Base-by-base conservation (phyloP, 1,140 invertebrate species). In the Zaprionus inermis region DNA sequence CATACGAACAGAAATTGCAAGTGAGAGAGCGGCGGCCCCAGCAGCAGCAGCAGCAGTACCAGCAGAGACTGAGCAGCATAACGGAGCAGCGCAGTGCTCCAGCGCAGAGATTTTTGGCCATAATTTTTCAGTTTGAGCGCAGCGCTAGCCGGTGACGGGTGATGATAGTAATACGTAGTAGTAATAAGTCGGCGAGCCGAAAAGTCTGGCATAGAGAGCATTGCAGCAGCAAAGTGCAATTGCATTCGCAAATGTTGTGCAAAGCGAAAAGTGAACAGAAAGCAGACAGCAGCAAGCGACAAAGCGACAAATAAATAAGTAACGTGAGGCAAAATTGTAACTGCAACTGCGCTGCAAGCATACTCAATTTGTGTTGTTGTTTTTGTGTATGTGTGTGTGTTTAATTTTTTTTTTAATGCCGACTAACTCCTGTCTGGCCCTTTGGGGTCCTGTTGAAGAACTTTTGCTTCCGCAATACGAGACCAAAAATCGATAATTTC, bases 121-220 rank as follows among this genome's bases (percentile, higher is more conserved):
- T 90, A 78, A 84, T 70, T 84, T 88, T 88, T 83, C 81, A 88
- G 81, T 88, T 88, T 82, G 71, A 88, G 85, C 80, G 71, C 78
- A 84, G 75, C 77, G 68, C 63, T 89, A 84, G 84, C 84, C 84
- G 84, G 84, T 90, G 84, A 88, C 81, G 85, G 82, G 81, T 82
- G 84, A 78, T 64, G 76, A 77, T 71, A 74, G 69, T 76, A 76
- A 79, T 79, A 79, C 68, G 55, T 61, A 65, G 65, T 77, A 74
- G 60, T 74, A 80, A 80, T 69, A 73, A 65, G 51, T 66, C 52
- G 66, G 72, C 76, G 72, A 78, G 58, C 61, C 60, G 61, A 71
- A 70, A 66, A 61, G 60, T 72, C 59, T 71, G 55, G 61, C 56
- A 60, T 58, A 61, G 70, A 57, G 71, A 68, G 65, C 38, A 77